Conservation (phyloP, 2,797 vertebrate genomes). For the Gallinago nigripennis region DNA sequence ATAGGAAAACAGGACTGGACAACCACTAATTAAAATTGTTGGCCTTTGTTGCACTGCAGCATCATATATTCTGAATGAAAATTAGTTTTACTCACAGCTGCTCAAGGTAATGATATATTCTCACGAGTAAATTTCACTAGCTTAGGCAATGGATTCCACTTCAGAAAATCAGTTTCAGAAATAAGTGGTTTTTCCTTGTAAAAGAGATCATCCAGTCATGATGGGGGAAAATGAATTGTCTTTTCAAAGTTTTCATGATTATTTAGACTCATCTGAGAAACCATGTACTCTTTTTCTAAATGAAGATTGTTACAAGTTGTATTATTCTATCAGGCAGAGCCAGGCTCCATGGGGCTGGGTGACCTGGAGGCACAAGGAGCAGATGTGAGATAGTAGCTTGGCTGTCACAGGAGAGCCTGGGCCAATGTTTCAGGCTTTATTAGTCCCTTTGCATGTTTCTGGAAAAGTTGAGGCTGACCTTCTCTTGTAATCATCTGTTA, state of each 20-base stretch:
- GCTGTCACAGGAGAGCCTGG: background rate
- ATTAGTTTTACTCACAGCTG: background rate
- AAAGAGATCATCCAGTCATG: background rate
- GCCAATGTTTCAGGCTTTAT: background rate
- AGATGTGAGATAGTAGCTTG: background rate
- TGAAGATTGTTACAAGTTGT: background rate
- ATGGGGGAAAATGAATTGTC: background rate
- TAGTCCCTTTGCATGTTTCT: background rate
- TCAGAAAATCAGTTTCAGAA: background rate
- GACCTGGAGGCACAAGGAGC: background rate
- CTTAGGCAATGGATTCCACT: background rate
- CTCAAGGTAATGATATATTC: background rate
- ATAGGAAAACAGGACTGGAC: background rate
- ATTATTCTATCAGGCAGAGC: background rate
- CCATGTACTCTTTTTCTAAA: background rate
- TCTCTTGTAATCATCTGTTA: background rate
- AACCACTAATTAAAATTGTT: background rate
- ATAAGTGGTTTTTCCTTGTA: background rate
- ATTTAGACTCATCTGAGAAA: background rate
- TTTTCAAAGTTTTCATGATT: background rate
- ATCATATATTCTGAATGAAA: background rate
- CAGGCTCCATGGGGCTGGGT: background rate
- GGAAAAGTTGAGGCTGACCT: background rate
- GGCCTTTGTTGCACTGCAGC: background rate
- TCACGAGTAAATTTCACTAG: background rate